Percentiles rank a stretch among this genome's conserved stretches.
These are phyloP conservation scores for Rhinoderma darwinii DNA, from an alignment of 2,113 vertebrate species.

Conservation along the genomic window DNA sequence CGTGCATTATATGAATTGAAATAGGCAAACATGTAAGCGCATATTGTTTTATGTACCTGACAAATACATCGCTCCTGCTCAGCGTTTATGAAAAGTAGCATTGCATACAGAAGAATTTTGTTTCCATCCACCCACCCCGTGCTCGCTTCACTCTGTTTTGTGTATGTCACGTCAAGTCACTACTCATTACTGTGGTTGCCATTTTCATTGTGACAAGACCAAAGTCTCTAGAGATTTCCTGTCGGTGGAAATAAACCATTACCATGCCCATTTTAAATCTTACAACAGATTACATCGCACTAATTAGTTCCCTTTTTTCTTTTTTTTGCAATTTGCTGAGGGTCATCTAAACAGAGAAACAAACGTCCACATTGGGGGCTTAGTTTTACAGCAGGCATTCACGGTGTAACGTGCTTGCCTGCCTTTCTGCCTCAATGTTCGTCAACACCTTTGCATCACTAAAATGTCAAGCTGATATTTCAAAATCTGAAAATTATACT, in stretches of 20 bases:
- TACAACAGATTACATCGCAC: not conserved
- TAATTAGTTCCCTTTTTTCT: conserved; percentile 28
- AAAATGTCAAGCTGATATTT: conserved; percentile 48
- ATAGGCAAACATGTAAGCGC: not conserved
- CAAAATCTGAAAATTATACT: conserved; percentile 35
- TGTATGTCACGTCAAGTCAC: conserved; percentile 59
- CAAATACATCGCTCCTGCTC: conserved; percentile 29
- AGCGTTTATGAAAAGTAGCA: conserved; percentile 8
- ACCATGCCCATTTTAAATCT: conserved; percentile 33
- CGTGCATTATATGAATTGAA: not conserved
- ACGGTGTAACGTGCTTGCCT: not conserved
- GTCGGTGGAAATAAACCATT: conserved; percentile 51
- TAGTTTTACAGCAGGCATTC: conserved; percentile 12
- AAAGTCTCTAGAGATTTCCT: conserved; percentile 42
- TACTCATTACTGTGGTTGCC: conserved; percentile 59
- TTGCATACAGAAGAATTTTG: not conserved
- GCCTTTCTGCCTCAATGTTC: not conserved
- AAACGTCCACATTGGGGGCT: conserved; percentile 4
- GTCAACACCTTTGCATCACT: conserved; percentile 6
- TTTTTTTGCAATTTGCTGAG: conserved; percentile 11
- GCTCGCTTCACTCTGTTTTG: conserved; percentile 25
- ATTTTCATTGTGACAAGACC: conserved; percentile 59
- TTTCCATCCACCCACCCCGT: conserved; percentile 49
- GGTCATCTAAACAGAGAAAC: conserved; percentile 31
- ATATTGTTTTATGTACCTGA: not conserved